Base-by-base conservation (phyloP, 2,797 vertebrate genomes). In the Microcaecilia unicolor region DNA sequence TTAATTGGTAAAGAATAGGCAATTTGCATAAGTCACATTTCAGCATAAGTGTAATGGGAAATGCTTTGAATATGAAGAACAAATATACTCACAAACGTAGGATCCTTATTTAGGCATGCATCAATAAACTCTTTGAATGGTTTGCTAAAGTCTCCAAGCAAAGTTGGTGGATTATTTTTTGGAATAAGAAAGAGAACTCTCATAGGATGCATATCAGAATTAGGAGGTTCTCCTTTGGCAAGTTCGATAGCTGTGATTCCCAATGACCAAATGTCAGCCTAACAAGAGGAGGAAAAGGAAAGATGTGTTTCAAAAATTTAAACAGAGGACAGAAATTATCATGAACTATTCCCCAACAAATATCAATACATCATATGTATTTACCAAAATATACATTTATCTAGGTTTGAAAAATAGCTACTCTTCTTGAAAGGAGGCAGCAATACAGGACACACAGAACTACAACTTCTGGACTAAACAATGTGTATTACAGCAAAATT, bases 141-240 rank as follows among this genome's bases (percentile, higher is more conserved):
- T 63, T 84, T 87, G 41, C 66, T 78, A 64, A 86, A 87, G 15
- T 86, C 83, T 61, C 83, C 84, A 31, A 76, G 49, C 40, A 86
- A 63, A 37, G 78, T 85, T 1, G 84, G 83, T 38, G 84, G 83
- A 43, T 84, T 86, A 55, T 83, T 86, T 66, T 86, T 86, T 0
- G 84, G 82, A 61, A 86, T 86, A 38, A 86, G 84, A 41, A 86
- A 86, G n/a, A 87, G 69, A 33, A 87, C 84, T 54, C 84, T 73
- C 84, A 87, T 87, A 1, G 84, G 84, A 25, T 87, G 84, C 83
- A 86, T 85, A 18, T 87, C 84, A 0, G 83, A 85, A 58, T 87
- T 86, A 8, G 84, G 83, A 19, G 84, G 84, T 37, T 86, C 84
- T 28, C 84, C 83, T 42, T 85, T 86, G 64, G 84, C 84, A 15